Evolutionary conservation across 2,888 invertebrate genomes (phyloP), one percentile per base, ranked within the genome.

Genomic region (Brachylomia viminalis): DNA sequence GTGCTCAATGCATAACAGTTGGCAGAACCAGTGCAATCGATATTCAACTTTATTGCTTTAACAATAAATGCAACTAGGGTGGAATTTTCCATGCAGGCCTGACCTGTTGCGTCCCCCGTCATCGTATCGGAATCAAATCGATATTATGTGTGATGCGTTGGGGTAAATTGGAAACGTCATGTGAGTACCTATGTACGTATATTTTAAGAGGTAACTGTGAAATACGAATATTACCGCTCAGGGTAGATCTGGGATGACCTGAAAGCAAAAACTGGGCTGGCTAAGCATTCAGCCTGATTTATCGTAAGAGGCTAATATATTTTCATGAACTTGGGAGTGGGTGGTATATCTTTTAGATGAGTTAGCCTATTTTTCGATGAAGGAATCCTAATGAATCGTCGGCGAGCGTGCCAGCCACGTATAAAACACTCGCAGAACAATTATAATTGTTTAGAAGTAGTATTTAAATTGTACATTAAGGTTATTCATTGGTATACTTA

Each of bases 41-140:
- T 90, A 85, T 86, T 92, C 77, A 85, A 88, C 93, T 90, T 91
- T 95, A 92, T 83, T 79, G 56, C 86, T 64, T 8, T 58, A 67
- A 79, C 80, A 84, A 89, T 91, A 93, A 88, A 87, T 76, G 80
- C 69, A 77, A 79, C 27, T 69, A 47, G 33, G 67, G 56, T 42
- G 20, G 70, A 74, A 77, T 73, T 78, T 80, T 42, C 69, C 30
- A 49, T 77, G 71, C 86, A 84, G 68, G 61, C 72, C 69, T 83
- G 83, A 89, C 89, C 87, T 89, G 89, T 89, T 89, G 89, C 89
- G 77, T 69, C 78, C 81, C 75, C 65, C 83, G 83, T 88, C 87
- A 88, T 90, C 85, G 80, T 20, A 84, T 84, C 70, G 82, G 74
- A 82, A 87, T 86, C 71, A 52, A 89, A 90, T 90, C 90, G 88